Evolutionary conservation across 2,888 invertebrate species (phyloP).

Genomic region (Autographa pulchrina): DNA sequence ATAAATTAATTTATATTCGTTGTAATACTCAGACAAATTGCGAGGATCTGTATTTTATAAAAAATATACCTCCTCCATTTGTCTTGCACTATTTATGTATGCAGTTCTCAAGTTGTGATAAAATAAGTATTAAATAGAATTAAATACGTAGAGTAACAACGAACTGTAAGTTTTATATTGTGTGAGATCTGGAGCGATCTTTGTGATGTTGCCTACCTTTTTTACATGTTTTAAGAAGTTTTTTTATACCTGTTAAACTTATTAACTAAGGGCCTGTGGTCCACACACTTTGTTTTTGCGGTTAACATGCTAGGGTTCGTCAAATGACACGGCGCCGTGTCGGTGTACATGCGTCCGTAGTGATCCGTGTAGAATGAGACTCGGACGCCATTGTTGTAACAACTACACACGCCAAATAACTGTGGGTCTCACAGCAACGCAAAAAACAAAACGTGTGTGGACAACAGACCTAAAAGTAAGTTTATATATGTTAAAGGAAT

Average conservation of each 20-base stretch:
- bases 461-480: too few relatives aligned
- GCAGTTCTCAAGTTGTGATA: slow-evolving; percentile 76
- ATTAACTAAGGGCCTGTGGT: neutral
- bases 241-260: neutral
- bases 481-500: too few relatives aligned
- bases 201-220: slow-evolving; percentile 12
- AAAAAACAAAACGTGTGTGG: too few relatives aligned
- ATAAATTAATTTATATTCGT: slow-evolving; percentile 45
- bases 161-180: neutral
- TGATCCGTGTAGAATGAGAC: too few relatives aligned
- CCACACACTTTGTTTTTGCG: too few relatives aligned
- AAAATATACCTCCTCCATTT: slow-evolving; percentile 88
- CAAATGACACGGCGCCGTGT: too few relatives aligned
- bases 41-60: slow-evolving; percentile 86
- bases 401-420: too few relatives aligned
- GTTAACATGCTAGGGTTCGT: too few relatives aligned
- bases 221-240: neutral
- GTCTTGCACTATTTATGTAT: slow-evolving; percentile 66
- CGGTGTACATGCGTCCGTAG: too few relatives aligned
- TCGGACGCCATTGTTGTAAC: too few relatives aligned
- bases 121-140: slow-evolving; percentile 64
- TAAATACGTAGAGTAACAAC: slow-evolving; percentile 53
- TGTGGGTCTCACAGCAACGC: too few relatives aligned
- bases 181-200: slow-evolving; percentile 11
- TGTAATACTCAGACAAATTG: slow-evolving; percentile 75